A percentile compares a stretch with the other conserved stretches of the same genome.
Evolutionary conservation across 2,113 vertebrate genomes (phyloP).

Genomic region (Dinomys branickii): DNA sequence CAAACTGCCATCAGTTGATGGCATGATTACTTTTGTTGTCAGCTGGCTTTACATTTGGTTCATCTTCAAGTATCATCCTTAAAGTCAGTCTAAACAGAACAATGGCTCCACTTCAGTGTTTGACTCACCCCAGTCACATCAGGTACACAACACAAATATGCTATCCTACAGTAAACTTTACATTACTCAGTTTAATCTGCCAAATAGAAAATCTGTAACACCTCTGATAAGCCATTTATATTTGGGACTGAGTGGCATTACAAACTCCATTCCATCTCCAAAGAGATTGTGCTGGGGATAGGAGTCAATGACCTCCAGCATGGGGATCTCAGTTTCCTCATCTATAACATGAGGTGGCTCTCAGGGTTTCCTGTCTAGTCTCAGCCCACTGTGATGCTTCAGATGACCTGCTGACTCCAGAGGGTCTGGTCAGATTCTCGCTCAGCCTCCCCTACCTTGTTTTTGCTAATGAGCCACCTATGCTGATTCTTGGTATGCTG

Average conservation of each 20-base stretch:
- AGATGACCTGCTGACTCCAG: neutral
- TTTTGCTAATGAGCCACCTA: neutral
- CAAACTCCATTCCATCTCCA: neutral
- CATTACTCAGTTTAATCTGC: neutral
- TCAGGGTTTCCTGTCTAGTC: neutral
- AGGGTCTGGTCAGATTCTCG: neutral
- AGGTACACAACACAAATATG: neutral
- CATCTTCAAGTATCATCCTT: neutral
- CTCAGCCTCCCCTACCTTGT: neutral
- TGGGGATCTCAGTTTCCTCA: slow-evolving; percentile 39
- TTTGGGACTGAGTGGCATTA: neutral
- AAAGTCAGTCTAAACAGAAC: neutral
- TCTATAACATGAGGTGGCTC: neutral
- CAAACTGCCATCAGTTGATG: neutral
- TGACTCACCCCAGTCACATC: neutral
- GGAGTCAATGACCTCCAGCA: neutral
- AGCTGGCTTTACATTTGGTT: neutral
- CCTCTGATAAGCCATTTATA: neutral
- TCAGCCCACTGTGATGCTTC: neutral
- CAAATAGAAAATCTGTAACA: neutral
- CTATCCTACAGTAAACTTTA: neutral
- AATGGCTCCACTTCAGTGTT: neutral
- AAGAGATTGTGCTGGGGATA: neutral
- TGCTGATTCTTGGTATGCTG: neutral
- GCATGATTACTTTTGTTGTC: neutral